Evolutionary conservation across 1,140 invertebrate genomes (phyloP).

Genomic region (Phortica variegata): DNA sequence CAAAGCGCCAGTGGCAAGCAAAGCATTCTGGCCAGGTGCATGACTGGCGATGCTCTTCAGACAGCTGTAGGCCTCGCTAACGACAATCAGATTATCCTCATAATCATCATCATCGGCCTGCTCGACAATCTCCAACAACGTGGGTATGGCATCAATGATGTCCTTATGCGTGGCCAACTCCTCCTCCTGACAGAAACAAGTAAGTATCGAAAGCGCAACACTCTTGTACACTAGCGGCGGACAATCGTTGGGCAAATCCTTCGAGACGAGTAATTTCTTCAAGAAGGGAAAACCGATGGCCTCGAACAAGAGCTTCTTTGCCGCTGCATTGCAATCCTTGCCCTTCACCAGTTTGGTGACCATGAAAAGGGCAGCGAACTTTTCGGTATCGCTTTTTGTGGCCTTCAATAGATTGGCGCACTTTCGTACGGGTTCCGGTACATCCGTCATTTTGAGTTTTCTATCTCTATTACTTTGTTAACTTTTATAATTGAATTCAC

Average conservation of each 20-base stretch:
- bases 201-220: slow-evolving; percentile 80
- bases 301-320: slow-evolving; percentile 80
- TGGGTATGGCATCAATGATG: slow-evolving; percentile 77
- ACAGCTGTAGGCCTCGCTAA: slow-evolving; percentile 84
- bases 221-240: slow-evolving; percentile 86
- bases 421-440: slow-evolving; percentile 79
- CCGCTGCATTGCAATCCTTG: slow-evolving; percentile 70
- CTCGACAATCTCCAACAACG: slow-evolving; percentile 78
- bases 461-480: neutral
- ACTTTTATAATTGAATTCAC: neutral
- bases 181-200: slow-evolving; percentile 77
- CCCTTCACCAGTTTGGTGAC: slow-evolving; percentile 83
- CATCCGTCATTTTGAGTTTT: slow-evolving; percentile 47
- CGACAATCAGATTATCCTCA: slow-evolving; percentile 82
- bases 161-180: slow-evolving; percentile 77
- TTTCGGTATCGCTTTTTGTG: slow-evolving; percentile 82
- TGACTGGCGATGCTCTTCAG: slow-evolving; percentile 74
- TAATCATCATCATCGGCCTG: slow-evolving; percentile 77
- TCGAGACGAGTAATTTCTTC: slow-evolving; percentile 72
- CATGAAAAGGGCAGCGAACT: slow-evolving; percentile 87
- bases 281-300: slow-evolving; percentile 85
- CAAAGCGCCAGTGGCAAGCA: slow-evolving; percentile 75
- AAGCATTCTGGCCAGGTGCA: slow-evolving; percentile 71
- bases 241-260: slow-evolving; percentile 77
- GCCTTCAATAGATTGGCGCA: slow-evolving; percentile 75